These are phyloP conservation scores for Lasioglossum leucozonium DNA, from an alignment of 2,888 invertebrate genomes.

Conservation along the genomic window DNA sequence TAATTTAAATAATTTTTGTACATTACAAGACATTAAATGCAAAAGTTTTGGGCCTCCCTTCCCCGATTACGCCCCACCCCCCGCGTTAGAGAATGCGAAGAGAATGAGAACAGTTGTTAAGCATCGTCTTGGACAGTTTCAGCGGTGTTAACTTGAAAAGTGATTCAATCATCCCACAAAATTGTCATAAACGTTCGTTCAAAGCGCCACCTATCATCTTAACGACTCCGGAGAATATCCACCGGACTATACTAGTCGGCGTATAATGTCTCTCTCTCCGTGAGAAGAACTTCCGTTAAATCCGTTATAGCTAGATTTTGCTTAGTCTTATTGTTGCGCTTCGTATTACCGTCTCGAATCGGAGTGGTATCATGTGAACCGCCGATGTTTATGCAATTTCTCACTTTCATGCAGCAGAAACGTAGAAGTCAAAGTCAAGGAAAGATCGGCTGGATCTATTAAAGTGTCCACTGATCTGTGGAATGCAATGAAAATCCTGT, in stretches of 20 bases:
- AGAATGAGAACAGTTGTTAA: background rate
- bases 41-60: no score
- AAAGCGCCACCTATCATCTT: conserved; percentile 6
- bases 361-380: background rate
- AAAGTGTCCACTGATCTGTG: background rate
- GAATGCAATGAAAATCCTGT: background rate
- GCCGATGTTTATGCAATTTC: background rate
- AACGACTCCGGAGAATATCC: background rate
- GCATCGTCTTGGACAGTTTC: no score
- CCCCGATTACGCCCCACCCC: no score
- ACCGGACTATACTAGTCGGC: background rate
- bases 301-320: background rate
- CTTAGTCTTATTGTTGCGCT: background rate
- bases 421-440: background rate
- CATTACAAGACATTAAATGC: no score
- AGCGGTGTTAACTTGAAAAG: background rate
- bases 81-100: no score
- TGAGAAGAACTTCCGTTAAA: background rate
- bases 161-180: background rate
- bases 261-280: background rate
- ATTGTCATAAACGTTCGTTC: background rate
- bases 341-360: background rate
- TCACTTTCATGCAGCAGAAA: background rate
- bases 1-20: no score
- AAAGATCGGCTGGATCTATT: background rate